Percentiles rank a stretch among this genome's conserved stretches.
Conservation (phyloP, 2,797 vertebrate species). For the Trachurus trachurus region DNA sequence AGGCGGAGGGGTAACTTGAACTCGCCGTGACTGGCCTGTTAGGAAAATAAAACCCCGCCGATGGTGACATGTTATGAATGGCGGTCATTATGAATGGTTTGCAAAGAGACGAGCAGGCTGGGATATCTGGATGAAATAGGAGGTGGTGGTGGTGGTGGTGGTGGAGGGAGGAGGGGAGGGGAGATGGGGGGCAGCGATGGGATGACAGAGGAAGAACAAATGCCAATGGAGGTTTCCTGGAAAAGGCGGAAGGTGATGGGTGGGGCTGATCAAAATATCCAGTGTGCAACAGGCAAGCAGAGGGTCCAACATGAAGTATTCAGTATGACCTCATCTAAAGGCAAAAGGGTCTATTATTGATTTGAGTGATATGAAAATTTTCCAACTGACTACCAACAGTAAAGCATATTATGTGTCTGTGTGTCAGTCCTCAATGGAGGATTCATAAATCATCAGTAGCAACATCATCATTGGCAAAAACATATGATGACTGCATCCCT, state of each 20-base stretch:
- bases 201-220: slow-evolving; percentile 37
- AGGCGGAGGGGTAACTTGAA: slow-evolving; percentile 75
- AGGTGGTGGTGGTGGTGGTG: background rate
- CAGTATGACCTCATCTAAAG: background rate
- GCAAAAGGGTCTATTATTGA: background rate
- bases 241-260: background rate
- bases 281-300: background rate
- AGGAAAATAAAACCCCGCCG: slow-evolving; percentile 72
- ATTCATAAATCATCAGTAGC: too few species aligned
- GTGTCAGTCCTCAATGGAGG: too few species aligned
- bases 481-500: too few species aligned
- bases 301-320: background rate
- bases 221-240: slow-evolving; percentile 21
- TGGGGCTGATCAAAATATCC: background rate
- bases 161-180: background rate
- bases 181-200: background rate
- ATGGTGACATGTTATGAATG: slow-evolving; percentile 77
- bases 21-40: slow-evolving; percentile 62
- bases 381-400: too few species aligned
- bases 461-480: too few species aligned
- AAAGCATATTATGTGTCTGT: too few species aligned
- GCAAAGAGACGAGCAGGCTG: slow-evolving; percentile 40
- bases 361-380: too few species aligned
- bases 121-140: slow-evolving; percentile 33
- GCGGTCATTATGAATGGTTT: slow-evolving; percentile 62